A percentile compares a stretch with the other conserved stretches of the same genome.
Evolutionary conservation across 2,113 vertebrate genomes (phyloP).

Genomic region (Empidonax alnorum): DNA sequence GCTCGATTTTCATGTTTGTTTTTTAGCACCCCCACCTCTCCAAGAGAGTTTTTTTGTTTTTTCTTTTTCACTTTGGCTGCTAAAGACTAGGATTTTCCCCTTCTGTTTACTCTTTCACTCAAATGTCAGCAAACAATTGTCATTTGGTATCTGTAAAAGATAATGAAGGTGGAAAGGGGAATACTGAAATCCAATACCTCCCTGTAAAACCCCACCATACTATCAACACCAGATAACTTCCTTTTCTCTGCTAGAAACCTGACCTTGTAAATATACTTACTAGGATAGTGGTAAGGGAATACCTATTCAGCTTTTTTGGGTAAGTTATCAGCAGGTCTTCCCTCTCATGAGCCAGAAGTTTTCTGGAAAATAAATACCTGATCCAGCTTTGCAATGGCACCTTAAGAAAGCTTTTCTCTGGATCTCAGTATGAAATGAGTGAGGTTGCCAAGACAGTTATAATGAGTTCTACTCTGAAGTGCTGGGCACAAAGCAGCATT

Average conservation of each 20-base stretch:
- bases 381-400: background rate
- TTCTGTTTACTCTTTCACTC: background rate
- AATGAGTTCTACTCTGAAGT: background rate
- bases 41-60: background rate
- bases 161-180: constrained; percentile 35
- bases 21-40: background rate
- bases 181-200: constrained; percentile 22
- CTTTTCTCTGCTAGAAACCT: constrained; percentile 20
- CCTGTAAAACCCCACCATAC: background rate
- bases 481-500: background rate
- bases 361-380: background rate
- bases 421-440: background rate
- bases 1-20: background rate
- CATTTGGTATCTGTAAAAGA: constrained; percentile 46
- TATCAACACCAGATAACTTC: constrained; percentile 33
- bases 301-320: background rate
- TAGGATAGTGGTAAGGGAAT: background rate
- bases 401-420: background rate
- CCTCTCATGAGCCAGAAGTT: background rate
- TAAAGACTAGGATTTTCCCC: background rate
- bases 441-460: background rate
- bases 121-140: constrained; percentile 41
- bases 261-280: background rate
- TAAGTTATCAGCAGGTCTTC: constrained; percentile 18
- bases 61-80: background rate